Conservation (phyloP, 2,113 vertebrate genomes). For the Nesogale talazaci region DNA sequence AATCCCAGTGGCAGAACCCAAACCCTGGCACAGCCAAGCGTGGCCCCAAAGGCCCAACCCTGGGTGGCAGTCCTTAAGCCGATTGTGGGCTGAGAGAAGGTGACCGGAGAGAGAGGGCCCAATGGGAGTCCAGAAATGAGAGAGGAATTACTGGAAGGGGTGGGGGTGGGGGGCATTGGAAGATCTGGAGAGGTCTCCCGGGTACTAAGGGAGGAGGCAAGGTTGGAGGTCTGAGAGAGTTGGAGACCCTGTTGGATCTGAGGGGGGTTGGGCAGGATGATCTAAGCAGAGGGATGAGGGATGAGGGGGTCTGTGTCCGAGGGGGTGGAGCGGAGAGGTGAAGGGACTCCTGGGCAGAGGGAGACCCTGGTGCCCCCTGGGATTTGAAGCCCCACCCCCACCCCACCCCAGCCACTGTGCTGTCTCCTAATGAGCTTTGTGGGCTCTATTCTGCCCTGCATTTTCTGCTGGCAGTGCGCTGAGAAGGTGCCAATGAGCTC, state of each 20-base stretch:
- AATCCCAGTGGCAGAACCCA: neutral
- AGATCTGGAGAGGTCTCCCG: neutral
- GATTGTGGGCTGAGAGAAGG: constrained; percentile 72
- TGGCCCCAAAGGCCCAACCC: neutral
- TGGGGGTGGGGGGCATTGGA: neutral
- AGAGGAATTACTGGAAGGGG: neutral
- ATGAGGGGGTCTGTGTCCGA: neutral
- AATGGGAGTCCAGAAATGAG: neutral
- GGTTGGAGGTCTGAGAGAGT: neutral
- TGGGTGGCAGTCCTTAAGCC: constrained; percentile 65
- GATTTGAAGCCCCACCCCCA: neutral
- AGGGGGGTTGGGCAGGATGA: neutral
- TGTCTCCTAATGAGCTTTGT: neutral
- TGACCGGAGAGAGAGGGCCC: constrained; percentile 63
- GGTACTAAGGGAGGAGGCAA: neutral
- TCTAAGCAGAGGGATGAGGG: neutral
- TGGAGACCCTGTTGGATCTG: neutral
- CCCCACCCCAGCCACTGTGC: neutral
- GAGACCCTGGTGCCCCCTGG: neutral
- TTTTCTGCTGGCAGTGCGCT: neutral
- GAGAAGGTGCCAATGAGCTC: neutral
- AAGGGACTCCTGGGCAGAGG: neutral
- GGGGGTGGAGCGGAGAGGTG: neutral
- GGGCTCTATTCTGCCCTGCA: neutral
- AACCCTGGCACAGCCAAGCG: neutral